phyloP scores from a whole-genome alignment of 2,797 vertebrate genomes.

The Strix occidentalis region DNA sequence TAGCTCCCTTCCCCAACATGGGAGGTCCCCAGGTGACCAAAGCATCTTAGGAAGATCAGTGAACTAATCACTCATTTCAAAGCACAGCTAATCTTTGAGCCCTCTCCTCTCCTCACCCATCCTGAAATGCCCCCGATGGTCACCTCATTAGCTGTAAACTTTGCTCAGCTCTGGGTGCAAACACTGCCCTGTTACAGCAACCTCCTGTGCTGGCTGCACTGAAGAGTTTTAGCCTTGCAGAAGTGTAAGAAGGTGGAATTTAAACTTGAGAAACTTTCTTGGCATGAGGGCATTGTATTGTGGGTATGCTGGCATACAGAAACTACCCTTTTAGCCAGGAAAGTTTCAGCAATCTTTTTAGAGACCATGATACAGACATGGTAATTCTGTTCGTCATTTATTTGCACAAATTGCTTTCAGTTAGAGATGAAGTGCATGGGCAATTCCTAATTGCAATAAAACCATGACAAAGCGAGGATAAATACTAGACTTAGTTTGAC shows the following conservation, averaged over 20 bases:
- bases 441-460: neutral
- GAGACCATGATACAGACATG: neutral
- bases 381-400: neutral
- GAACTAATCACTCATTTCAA: neutral
- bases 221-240: neutral
- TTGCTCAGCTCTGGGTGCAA: neutral
- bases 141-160: neutral
- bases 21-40: neutral
- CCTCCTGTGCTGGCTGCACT: neutral
- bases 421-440: neutral
- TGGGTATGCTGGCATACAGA: neutral
- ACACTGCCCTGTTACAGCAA: neutral
- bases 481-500: neutral
- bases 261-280: neutral
- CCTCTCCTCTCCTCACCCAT: neutral
- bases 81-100: neutral
- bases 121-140: accelerated
- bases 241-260: neutral
- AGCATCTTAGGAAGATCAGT: neutral
- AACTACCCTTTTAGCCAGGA: neutral
- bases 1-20: neutral
- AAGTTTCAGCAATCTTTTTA: neutral
- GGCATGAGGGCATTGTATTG: neutral
- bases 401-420: neutral
- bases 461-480: neutral